These are phyloP conservation scores for Drosophila ezoana DNA, from an alignment of 2,888 invertebrate genomes.

Conservation along the genomic window DNA sequence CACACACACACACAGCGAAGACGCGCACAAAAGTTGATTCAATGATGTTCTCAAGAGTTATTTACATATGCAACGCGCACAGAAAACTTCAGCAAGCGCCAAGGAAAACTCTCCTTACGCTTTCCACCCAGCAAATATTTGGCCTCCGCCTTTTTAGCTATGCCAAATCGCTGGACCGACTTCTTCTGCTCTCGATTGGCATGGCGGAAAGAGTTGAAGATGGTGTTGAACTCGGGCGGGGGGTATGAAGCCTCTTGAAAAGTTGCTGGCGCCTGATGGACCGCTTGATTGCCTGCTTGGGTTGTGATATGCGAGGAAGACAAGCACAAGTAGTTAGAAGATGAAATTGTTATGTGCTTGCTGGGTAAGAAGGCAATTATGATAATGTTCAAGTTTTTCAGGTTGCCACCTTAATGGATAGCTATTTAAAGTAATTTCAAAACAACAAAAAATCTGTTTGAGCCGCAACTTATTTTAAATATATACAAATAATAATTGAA, in stretches of 20 bases:
- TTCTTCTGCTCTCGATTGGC: conserved; percentile 10
- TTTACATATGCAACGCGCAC: conserved; percentile 74
- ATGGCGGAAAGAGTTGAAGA: background rate
- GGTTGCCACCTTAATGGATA: conserved; percentile 35
- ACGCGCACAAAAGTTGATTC: conserved; percentile 64
- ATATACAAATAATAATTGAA: background rate
- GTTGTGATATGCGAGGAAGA: conserved; percentile 31
- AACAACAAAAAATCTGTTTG: conserved; percentile 1
- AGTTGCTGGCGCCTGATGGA: conserved; percentile 55
- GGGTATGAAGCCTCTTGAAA: conserved; percentile 36
- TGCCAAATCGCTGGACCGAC: conserved; percentile 56
- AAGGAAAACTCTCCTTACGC: conserved; percentile 46
- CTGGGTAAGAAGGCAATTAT: conserved; percentile 56
- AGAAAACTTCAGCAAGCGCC: conserved; percentile 44
- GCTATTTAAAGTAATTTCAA: conserved; percentile 8
- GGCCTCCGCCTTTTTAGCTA: conserved; percentile 55
- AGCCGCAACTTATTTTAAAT: background rate
- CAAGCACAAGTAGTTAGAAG: conserved; percentile 37
- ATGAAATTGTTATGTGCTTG: conserved; percentile 32
- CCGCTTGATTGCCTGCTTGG: conserved; percentile 55
- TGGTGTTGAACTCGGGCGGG: background rate
- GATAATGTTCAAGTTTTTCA: conserved; percentile 56
- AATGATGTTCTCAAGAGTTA: conserved; percentile 71
- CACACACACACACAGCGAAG: conserved; percentile 18
- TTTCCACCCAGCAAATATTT: conserved; percentile 53